Conservation (phyloP, 2,113 vertebrate genomes). For the Cyphomyrus discorhynchus region DNA sequence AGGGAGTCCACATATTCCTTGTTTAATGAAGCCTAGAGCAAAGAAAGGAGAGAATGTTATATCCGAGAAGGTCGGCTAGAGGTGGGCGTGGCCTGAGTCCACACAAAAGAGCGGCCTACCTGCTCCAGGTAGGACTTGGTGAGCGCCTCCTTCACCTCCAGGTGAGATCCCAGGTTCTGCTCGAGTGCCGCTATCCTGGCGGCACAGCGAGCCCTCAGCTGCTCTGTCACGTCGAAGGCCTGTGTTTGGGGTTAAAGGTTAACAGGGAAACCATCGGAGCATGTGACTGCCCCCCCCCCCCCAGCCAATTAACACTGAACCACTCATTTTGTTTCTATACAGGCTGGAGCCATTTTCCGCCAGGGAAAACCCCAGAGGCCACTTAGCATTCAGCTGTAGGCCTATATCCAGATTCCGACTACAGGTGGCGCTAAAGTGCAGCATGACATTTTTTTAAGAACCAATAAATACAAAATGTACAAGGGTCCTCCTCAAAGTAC, state of each 20-base stretch:
- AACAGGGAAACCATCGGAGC: neutral
- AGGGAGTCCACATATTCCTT: slow-evolving; percentile 35
- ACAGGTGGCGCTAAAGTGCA: neutral
- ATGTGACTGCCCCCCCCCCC: neutral
- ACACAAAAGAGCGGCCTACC: slow-evolving; percentile 47
- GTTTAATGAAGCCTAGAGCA: slow-evolving; percentile 51
- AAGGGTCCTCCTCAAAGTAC: neutral
- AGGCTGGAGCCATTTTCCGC: neutral
- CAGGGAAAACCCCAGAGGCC: neutral
- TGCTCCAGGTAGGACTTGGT: slow-evolving; percentile 54
- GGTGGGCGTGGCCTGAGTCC: neutral
- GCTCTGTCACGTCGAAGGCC: slow-evolving; percentile 62
- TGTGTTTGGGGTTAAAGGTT: slow-evolving; percentile 34
- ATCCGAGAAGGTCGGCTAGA: neutral
- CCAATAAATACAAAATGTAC: neutral
- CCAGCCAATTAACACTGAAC: neutral
- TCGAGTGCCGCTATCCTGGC: slow-evolving; percentile 59
- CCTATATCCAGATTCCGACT: neutral
- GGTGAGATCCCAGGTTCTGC: slow-evolving; percentile 57
- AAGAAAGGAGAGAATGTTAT: neutral
- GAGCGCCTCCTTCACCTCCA: slow-evolving; percentile 58
- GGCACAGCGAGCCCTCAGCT: slow-evolving; percentile 57
- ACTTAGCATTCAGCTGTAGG: neutral
- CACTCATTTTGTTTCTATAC: neutral
- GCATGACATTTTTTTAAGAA: neutral